Base-by-base conservation (phyloP, 1,140 invertebrate genomes). In the Micrasema longulum region DNA sequence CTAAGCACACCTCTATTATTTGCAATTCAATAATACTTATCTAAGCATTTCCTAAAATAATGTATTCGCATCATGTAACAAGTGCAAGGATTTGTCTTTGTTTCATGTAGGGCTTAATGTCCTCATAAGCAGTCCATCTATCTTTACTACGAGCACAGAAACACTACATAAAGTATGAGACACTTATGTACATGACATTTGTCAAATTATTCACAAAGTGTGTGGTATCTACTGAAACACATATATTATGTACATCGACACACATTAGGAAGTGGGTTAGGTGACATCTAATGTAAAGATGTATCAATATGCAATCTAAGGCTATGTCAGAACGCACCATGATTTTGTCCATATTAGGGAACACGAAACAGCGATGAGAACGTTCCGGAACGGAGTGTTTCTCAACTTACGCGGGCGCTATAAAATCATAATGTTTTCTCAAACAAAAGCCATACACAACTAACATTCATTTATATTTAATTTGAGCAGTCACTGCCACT, bases 401-500 rank as follows among this genome's bases (percentile, higher is more conserved):
- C 26, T 2, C 26, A 31, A 31, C 3, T 7, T 23, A 11, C 43
- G 43, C 14, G 47, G 41, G 63, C 48, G 43, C 12, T 41, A 23
- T n/a, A 69, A 73, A 74, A 74, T 14, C 67, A 70, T 52, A 57
- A 71, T 71, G 36, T 55, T 23, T 71, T 63, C 67, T 50, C n/a
- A n/a, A 76, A 47, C 31, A n/a, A 31, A 71, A 50, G 71, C 74
- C 67, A 62, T 76, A 73, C 68, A 76, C 74, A 76, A 72, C 74
- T 76, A 76, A 76, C 74, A 76, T 76, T 76, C 74, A 76, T 53
- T 62, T 73, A 73, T 53, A 65, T 64, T 50, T 76, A 72, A 68
- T 50, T 65, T 72, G 70, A 71, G 67, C 71, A 76, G 70, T 71
- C 52, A 71, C 74, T 73, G 79, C 82, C 83, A 85, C 84, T 85